phyloP scores from a whole-genome alignment of 2,888 invertebrate species.

The Plebejus anna region DNA sequence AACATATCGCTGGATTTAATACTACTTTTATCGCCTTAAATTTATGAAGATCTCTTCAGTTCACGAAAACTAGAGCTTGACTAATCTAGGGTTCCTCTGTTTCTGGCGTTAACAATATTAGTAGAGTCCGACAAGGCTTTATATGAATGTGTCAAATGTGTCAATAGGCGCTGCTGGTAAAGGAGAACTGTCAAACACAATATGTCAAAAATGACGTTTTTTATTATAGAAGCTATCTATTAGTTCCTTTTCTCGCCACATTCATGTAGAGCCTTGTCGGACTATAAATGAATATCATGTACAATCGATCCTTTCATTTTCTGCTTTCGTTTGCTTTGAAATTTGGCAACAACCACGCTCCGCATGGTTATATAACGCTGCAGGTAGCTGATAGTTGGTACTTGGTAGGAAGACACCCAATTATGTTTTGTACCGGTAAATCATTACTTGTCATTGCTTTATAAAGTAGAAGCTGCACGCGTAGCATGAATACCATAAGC shows the following conservation, averaged over 20 bases:
- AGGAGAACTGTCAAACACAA: no score
- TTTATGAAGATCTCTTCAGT: neutral
- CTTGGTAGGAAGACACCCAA: neutral
- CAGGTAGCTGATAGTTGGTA: slow-evolving; percentile 51
- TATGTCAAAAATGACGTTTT: no score
- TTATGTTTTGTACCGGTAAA: neutral
- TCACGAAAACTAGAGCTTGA: neutral
- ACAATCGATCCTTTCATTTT: slow-evolving; percentile 39
- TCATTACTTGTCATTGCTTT: neutral
- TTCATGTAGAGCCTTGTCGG: no score
- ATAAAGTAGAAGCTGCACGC: neutral
- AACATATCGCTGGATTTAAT: no score
- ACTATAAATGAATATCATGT: slow-evolving; percentile 28
- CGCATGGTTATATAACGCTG: slow-evolving; percentile 68
- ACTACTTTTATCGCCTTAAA: no score
- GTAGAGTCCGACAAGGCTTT: neutral
- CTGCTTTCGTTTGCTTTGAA: slow-evolving; percentile 48
- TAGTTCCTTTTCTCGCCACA: no score
- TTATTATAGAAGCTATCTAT: no score
- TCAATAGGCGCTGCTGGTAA: no score
- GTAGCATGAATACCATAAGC: neutral
- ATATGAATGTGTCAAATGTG: no score
- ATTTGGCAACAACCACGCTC: slow-evolving; percentile 66
- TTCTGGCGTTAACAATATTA: neutral
- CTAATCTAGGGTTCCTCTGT: neutral